A percentile compares a stretch with the other conserved stretches of the same genome.
Conservation (phyloP, 2,797 vertebrate genomes). For the Chiroxiphia lanceolata region DNA sequence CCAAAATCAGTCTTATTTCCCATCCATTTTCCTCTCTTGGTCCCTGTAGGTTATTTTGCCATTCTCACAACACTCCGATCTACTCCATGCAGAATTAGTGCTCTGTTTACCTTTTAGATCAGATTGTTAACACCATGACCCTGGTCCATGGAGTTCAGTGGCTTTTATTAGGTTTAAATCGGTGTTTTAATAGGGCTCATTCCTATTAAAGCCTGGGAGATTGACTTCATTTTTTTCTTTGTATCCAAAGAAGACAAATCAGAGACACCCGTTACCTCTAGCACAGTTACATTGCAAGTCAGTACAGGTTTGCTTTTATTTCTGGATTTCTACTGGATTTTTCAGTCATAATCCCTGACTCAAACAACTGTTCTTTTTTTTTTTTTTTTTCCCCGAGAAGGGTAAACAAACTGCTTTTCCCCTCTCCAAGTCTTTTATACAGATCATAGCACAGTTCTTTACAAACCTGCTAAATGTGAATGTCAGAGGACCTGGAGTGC, state of each 20-base stretch:
- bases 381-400: neutral
- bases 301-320: constrained; percentile 24
- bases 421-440: neutral
- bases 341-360: neutral
- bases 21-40: neutral
- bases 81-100: neutral
- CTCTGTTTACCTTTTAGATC: neutral
- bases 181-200: neutral
- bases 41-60: neutral
- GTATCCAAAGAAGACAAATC: neutral
- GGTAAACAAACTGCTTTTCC: neutral
- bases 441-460: neutral
- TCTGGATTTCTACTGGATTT: constrained; percentile 45
- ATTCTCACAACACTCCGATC: neutral
- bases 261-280: neutral
- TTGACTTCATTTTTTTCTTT: neutral
- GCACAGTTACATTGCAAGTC: constrained; percentile 2
- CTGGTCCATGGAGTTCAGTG: neutral
- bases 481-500: neutral
- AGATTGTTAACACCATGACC: neutral
- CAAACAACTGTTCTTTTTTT: neutral
- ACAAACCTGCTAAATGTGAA: neutral
- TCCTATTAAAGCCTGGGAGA: neutral
- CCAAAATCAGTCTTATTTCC: neutral
- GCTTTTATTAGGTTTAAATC: constrained; percentile 11